These are phyloP conservation scores for Lepilemur ruficaudatus DNA, from an alignment of 2,797 vertebrate genomes.

Conservation along the genomic window DNA sequence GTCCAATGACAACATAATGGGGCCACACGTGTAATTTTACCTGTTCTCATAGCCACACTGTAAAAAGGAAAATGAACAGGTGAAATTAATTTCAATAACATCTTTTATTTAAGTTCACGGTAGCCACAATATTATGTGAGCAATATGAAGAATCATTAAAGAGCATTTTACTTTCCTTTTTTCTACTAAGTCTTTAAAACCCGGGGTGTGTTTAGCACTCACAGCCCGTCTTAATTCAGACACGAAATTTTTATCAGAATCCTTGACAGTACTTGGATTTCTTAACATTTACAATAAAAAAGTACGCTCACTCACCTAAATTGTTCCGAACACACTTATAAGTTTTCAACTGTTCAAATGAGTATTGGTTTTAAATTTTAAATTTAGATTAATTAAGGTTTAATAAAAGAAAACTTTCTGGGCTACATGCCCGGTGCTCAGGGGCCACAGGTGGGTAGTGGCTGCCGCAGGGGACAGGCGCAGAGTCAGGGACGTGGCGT, in stretches of 20 bases:
- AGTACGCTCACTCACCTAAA: fast-evolving
- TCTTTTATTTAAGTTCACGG: neutral
- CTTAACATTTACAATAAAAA: neutral
- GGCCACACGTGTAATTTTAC: fast-evolving
- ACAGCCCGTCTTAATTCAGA: neutral
- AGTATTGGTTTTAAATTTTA: neutral
- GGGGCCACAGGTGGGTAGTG: fast-evolving
- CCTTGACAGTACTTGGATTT: neutral
- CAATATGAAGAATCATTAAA: neutral
- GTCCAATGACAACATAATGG: fast-evolving
- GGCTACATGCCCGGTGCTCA: neutral
- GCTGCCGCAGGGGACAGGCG: neutral
- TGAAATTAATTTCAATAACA: neutral
- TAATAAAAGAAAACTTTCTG: too few relatives aligned
- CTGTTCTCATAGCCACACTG: neutral
- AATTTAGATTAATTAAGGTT: neutral
- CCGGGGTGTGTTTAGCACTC: fast-evolving
- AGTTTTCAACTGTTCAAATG: too few relatives aligned
- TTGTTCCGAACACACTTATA: neutral
- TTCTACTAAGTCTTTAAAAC: neutral
- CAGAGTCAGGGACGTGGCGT: neutral
- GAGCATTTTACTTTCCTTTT: neutral
- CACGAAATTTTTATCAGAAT: neutral
- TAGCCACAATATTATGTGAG: neutral
- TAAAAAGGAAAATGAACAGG: neutral